Evolutionary conservation across 2,888 invertebrate genomes (phyloP).

Genomic region (Nasonovia ribisnigri): DNA sequence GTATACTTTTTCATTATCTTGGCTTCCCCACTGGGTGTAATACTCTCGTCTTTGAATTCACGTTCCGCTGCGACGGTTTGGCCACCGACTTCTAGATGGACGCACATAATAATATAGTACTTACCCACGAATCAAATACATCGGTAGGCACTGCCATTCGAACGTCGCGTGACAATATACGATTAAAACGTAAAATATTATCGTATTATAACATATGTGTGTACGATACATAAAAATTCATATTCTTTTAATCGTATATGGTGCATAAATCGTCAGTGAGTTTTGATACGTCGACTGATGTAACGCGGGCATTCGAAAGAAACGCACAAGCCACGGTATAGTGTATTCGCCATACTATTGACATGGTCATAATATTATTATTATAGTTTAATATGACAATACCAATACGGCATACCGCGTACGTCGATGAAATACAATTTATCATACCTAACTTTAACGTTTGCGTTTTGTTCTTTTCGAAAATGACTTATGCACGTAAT

Average conservation of each 20-base stretch:
- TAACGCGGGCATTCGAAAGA: not conserved
- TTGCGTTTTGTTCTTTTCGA: not conserved
- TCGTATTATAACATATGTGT: not conserved
- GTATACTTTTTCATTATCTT: no score
- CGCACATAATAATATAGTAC: not conserved
- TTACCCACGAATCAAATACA: not conserved
- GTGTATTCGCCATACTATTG: not conserved
- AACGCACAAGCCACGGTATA: not conserved
- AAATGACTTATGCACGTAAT: not conserved
- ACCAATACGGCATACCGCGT: not conserved
- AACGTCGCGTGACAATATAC: slow-evolving; percentile 19
- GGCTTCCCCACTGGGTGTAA: no score
- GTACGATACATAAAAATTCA: not conserved
- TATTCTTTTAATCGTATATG: not conserved
- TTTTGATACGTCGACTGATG: not conserved
- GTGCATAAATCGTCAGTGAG: not conserved
- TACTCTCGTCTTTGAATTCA: not conserved
- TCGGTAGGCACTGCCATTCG: not conserved
- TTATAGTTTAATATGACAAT: not conserved
- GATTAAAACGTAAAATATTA: slow-evolving; percentile 16
- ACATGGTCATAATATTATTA: not conserved
- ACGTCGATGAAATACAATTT: not conserved
- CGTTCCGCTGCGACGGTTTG: not conserved
- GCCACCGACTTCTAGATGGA: not conserved
- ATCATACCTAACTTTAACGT: not conserved